Evolutionary conservation across 2,797 vertebrate genomes (phyloP).

Genomic region (Oreonectes daqikongensis): DNA sequence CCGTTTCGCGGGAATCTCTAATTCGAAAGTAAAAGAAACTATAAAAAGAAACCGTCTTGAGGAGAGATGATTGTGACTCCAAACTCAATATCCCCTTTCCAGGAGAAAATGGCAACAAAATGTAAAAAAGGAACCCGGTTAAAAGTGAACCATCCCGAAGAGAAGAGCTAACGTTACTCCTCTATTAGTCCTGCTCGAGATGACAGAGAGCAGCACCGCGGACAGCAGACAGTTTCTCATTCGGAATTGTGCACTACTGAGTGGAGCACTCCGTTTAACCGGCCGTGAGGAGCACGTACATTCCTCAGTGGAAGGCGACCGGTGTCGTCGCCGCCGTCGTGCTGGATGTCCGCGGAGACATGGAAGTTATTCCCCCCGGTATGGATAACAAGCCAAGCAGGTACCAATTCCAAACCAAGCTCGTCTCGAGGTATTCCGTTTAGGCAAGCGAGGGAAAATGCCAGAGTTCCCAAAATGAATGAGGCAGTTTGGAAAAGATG

Average conservation of each 20-base stretch:
- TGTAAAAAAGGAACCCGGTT: conserved; percentile 49
- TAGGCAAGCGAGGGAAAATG: conserved; percentile 61
- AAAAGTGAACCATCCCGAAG: conserved; percentile 68
- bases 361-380: conserved; percentile 47
- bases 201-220: conserved; percentile 45
- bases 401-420: conserved; percentile 64
- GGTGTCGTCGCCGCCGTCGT: conserved; percentile 50
- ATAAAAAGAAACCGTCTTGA: conserved; percentile 49
- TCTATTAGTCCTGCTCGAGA: conserved; percentile 48
- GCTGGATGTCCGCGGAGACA: conserved; percentile 55
- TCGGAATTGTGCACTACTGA: conserved; percentile 57
- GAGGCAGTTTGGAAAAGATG: conserved; percentile 63
- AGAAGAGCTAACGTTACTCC: conserved; percentile 58
- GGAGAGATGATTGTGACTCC: conserved; percentile 47
- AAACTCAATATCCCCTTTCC: conserved; percentile 70
- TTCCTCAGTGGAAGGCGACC: conserved; percentile 67
- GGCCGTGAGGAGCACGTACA: conserved; percentile 64
- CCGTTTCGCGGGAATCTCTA: conserved; percentile 53
- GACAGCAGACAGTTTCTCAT: conserved; percentile 64
- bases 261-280: conserved; percentile 61
- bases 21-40: conserved; percentile 19
- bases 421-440: conserved; percentile 63
- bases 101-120: conserved; percentile 45
- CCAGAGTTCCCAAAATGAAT: conserved; percentile 53
- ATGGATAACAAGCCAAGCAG: conserved; percentile 63